Base-by-base conservation (phyloP, 1,140 invertebrate species). In the Bactericera cockerelli region DNA sequence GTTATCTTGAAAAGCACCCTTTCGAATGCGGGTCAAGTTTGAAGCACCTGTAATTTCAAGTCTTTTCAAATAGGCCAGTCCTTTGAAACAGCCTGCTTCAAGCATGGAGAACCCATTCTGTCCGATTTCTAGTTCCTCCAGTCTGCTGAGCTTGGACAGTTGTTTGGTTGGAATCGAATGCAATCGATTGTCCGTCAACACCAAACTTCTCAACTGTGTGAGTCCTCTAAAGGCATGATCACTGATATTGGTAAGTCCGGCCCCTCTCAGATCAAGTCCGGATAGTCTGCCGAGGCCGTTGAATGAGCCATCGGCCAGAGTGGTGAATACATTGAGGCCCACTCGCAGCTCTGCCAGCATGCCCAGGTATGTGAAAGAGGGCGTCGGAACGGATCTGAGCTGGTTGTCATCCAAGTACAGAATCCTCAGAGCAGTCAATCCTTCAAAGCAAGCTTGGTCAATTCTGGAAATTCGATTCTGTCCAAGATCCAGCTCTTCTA, bases 321-420 rank as follows among this genome's bases (percentile, higher is more conserved):
- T 72, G 1, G 80, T 78, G 60, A 94, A 89, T 0, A 79, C 81
- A 67, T 94, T 94, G 61, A 85, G 76, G 1, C 87, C 88, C 19
- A 93, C 76, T 65, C 89, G 86, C 2, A 94, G 71, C 67, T 90
- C 88, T 0, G 86, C 87, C 26, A 92, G 72, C 60, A 81, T 81
- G 31, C 81, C 80, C 60, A 91, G 69, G 0, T 82, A 76, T 13
- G 78, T 76, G 61, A 89, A 81, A 0, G 85, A 81, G 10, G 77
- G 67, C 1, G 83, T 85, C 6, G 88, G 88, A 2, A 91, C 81
- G 0, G 77, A 73, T 61, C 76, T 82, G 31, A 93, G 71, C 56
- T 84, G 81, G 71, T 94, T 95, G 67, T 92, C 86, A 64, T 91
- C 86, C 39, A 94, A 72, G 66, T 87, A 86, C 0, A 95, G 72